These are phyloP conservation scores for Amphiduros pacificus DNA, from an alignment of 2,888 invertebrate species.

Conservation along the genomic window DNA sequence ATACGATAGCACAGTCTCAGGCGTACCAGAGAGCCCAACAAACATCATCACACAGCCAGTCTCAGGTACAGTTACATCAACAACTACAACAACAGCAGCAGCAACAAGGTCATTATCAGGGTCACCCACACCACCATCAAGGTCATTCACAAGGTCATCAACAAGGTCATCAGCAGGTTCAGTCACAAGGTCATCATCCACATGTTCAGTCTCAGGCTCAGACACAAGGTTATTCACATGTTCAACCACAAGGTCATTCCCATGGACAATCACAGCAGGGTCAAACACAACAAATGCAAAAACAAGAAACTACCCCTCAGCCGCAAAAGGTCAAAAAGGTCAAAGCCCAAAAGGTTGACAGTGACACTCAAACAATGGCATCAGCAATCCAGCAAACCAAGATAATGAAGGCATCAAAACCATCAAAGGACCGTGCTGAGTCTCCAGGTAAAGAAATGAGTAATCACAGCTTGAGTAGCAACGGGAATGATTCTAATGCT, in stretches of 20 bases:
- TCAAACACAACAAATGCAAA: background rate
- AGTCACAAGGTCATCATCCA: slow-evolving; percentile 3
- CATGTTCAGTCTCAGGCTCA: slow-evolving; percentile 15
- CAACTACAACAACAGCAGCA: slow-evolving; percentile 24
- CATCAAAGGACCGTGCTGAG: background rate
- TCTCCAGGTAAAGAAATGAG: slow-evolving; percentile 16
- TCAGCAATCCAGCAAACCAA: slow-evolving; percentile 12
- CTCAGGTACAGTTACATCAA: slow-evolving; percentile 10
- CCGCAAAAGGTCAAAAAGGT: background rate
- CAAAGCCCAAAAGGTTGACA: slow-evolving; percentile 28
- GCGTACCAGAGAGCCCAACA: no score
- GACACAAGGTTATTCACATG: background rate
- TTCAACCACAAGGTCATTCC: background rate
- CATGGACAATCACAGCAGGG: background rate
- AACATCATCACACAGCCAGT: no score
- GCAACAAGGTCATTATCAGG: slow-evolving; percentile 12
- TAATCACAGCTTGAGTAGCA: slow-evolving; percentile 20
- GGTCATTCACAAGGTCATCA: slow-evolving; percentile 2
- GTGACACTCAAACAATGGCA: slow-evolving; percentile 30
- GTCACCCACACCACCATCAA: background rate
- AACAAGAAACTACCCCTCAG: no score
- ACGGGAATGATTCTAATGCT: slow-evolving; percentile 19
- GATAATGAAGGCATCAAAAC: background rate
- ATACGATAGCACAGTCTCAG: no score
- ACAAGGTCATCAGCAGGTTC: slow-evolving; percentile 20